Conservation (phyloP, 2,113 vertebrate species). For the Microcebus ravelobensis region DNA sequence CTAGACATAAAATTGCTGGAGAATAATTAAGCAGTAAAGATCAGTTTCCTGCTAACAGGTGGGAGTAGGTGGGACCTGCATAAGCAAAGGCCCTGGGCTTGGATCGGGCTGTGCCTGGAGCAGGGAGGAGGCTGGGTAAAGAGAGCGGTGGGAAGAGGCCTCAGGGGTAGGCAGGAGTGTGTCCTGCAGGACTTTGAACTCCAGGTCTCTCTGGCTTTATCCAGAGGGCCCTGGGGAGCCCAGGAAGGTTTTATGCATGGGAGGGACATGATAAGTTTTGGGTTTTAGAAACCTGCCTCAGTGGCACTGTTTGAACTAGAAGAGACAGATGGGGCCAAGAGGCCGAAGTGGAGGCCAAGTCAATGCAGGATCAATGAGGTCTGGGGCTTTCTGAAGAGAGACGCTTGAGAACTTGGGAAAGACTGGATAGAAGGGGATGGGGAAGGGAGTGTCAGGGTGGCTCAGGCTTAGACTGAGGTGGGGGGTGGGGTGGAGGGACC, state of each 20-base stretch:
- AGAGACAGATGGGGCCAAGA: neutral
- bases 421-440: neutral
- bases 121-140: neutral
- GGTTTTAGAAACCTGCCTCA: slow-evolving; percentile 13
- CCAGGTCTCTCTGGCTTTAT: neutral
- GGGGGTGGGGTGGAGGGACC: neutral
- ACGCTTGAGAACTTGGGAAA: neutral
- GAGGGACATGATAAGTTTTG: neutral
- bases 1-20: slow-evolving; percentile 39
- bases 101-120: neutral
- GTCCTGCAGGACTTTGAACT: neutral
- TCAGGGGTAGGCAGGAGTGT: neutral
- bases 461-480: neutral
- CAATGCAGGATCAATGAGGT: neutral
- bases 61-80: neutral
- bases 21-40: slow-evolving; percentile 60
- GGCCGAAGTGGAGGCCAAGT: neutral
- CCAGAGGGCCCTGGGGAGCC: neutral
- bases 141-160: neutral
- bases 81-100: slow-evolving; percentile 29
- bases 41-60: slow-evolving; percentile 41
- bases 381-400: neutral
- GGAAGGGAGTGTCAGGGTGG: neutral
- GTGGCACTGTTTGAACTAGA: neutral
- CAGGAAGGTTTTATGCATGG: neutral